Conservation (phyloP, 35 echinoderm and acorn worm species). For the Acanthaster planci region DNA sequence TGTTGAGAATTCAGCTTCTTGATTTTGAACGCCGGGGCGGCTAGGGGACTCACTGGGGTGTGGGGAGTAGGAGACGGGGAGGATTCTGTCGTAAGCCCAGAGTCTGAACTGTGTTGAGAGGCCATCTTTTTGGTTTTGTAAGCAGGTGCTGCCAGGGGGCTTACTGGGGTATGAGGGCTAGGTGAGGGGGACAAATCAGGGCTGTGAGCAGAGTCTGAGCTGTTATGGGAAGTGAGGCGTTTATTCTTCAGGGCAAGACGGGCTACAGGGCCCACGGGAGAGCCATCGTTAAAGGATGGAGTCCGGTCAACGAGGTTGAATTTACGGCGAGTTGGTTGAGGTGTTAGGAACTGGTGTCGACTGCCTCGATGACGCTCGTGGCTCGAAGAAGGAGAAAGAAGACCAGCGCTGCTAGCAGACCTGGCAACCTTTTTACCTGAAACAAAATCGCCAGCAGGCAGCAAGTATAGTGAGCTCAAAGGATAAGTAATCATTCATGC, state of each 20-base stretch:
- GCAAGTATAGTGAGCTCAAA: no score
- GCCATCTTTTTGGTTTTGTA: neutral
- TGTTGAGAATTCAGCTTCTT: neutral
- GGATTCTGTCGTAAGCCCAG: neutral
- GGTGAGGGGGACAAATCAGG: neutral
- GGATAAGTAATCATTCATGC: no score
- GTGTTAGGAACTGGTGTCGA: neutral
- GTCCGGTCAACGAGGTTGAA: constrained; percentile 10
- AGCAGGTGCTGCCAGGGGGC: neutral
- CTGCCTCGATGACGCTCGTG: neutral
- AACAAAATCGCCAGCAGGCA: no score
- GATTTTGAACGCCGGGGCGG: neutral
- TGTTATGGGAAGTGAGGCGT: neutral
- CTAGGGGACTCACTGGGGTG: neutral
- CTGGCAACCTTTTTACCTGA: neutral
- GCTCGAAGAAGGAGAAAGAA: neutral
- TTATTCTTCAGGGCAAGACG: neutral
- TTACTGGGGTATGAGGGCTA: neutral
- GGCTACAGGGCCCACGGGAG: neutral
- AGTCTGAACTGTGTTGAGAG: neutral
- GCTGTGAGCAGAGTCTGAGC: neutral
- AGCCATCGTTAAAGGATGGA: neutral
- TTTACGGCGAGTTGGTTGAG: constrained; percentile 2
- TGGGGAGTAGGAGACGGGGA: neutral
- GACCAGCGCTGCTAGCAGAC: neutral